A percentile compares a stretch with the other conserved stretches of the same genome.
These are phyloP conservation scores for Gortyna flavago DNA, from an alignment of 2,888 invertebrate genomes.

Conservation along the genomic window DNA sequence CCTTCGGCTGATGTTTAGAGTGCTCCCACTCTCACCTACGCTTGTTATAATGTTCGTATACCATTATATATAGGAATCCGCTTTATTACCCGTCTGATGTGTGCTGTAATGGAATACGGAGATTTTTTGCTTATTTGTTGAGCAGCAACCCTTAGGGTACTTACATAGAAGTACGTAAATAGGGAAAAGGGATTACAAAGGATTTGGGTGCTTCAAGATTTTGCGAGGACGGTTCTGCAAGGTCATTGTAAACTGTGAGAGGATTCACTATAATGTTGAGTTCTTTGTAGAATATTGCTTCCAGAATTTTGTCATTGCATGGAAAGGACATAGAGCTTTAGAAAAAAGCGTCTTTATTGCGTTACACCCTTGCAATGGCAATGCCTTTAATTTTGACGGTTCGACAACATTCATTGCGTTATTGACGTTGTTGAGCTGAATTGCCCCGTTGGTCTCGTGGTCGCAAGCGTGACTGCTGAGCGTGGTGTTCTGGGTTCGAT, in stretches of 20 bases:
- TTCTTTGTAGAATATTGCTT: slow-evolving; percentile 8
- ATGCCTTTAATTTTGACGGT: not conserved
- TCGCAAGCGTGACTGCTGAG: not conserved
- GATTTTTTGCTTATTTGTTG: slow-evolving; percentile 55
- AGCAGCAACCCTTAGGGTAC: slow-evolving; percentile 17
- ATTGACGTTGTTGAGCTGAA: not conserved
- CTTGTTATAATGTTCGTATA: slow-evolving; percentile 64
- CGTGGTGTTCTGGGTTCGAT: not conserved
- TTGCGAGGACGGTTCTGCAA: slow-evolving; percentile 10
- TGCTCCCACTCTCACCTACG: slow-evolving; percentile 61
- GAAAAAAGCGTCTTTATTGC: not conserved
- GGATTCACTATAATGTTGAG: slow-evolving; percentile 2
- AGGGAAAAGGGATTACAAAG: slow-evolving; percentile 43
- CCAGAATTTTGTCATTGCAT: not conserved
- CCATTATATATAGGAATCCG: slow-evolving; percentile 57
- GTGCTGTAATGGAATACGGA: slow-evolving; percentile 55
- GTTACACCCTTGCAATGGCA: not conserved
- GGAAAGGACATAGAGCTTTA: not conserved
- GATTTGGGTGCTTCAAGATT: slow-evolving; percentile 41
- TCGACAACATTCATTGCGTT: not conserved
- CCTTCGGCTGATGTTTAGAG: slow-evolving; percentile 62
- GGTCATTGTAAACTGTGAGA: slow-evolving; percentile 34
- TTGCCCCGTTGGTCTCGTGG: not conserved
- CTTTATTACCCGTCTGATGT: slow-evolving; percentile 58
- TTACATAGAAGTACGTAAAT: slow-evolving; percentile 44